Conservation (phyloP, 2,888 invertebrate genomes). For the Metellina segmentata region DNA sequence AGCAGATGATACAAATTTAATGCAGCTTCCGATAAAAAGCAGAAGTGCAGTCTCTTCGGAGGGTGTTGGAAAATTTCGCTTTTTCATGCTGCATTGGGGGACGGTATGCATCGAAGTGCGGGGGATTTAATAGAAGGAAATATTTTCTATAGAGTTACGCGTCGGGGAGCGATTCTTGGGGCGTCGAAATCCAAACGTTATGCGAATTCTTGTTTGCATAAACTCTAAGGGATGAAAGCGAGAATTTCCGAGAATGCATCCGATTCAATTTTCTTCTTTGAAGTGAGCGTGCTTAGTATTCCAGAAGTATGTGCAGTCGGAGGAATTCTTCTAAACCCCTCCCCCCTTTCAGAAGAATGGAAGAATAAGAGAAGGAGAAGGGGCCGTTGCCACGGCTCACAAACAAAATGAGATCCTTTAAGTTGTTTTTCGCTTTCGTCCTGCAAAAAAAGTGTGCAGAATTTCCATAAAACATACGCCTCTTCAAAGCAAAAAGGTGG, state of each 20-base stretch:
- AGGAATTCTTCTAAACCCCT: not conserved
- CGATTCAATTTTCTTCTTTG: conserved; percentile 52
- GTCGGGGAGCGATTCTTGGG: not conserved
- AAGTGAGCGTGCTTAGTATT: conserved; percentile 45
- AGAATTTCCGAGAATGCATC: conserved; percentile 35
- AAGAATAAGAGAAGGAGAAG: not conserved
- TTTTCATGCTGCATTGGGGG: not conserved
- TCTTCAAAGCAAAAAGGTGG: not conserved
- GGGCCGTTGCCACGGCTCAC: not conserved
- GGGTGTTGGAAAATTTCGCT: too few species aligned
- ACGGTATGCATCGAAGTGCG: not conserved
- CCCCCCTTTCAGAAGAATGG: not conserved
- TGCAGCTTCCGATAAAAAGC: not conserved
- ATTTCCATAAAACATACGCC: not conserved
- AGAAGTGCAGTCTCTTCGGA: not conserved
- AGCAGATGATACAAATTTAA: not conserved
- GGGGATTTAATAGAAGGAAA: conserved; percentile 22
- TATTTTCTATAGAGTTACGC: not conserved
- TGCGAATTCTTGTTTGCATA: conserved; percentile 56
- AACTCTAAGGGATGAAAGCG: conserved; percentile 42
- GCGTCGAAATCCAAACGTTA: conserved; percentile 28
- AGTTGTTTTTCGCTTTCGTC: not conserved
- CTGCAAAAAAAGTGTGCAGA: not conserved
- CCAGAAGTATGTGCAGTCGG: conserved; percentile 6
- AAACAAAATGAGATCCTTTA: conserved; percentile 31